Base-by-base conservation (phyloP, 2,888 invertebrate genomes). In the Tortrix viridana region DNA sequence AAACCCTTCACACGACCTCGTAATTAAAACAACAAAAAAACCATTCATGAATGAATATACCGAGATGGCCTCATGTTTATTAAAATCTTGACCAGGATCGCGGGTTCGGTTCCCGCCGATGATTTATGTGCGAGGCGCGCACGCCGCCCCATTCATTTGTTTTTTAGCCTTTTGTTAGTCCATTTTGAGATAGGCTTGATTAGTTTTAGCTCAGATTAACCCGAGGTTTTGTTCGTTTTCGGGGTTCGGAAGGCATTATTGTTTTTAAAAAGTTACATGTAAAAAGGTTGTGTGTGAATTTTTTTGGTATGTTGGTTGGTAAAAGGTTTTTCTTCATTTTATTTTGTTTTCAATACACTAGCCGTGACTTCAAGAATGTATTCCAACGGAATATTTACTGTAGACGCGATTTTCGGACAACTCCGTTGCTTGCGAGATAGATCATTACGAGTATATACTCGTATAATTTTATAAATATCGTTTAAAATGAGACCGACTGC, bases 161-260 rank as follows among this genome's bases (percentile, higher is more conserved):
- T 89, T 89, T 89, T 88, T 86, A 80, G 73, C 73, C 74, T 83
- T 84, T 82, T 82, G 78, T 85, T 85, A 77, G 72, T 82, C 79
- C 76, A 80, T 84, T 84, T 86, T 80, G 74, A 76, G 80, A 88
- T 89, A 87, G 82, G 80, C 84, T 86, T 90, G 90, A 91, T 91
- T 91, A 90, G 89, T 89, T 91, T 88, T 84, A 86, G 86, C 72
- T 79, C 71, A 84, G 82, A 85, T 88, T 87, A 87, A 88, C 84
- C 82, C 81, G 79, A 70, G 70, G 64, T 69, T 69, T 69, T 52
- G 56, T 56, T 50, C 50, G 16, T 55, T 75, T 75, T 74, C 74
- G 68, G 49, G 58, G 53, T 59, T 65, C 64, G 60, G 60, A 57
- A 62, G 64, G 38, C 53, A 46, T 65, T 65, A 60, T 72, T 71